These are phyloP conservation scores for Cheilinus undulatus DNA, from an alignment of 2,113 vertebrate genomes.

Conservation along the genomic window DNA sequence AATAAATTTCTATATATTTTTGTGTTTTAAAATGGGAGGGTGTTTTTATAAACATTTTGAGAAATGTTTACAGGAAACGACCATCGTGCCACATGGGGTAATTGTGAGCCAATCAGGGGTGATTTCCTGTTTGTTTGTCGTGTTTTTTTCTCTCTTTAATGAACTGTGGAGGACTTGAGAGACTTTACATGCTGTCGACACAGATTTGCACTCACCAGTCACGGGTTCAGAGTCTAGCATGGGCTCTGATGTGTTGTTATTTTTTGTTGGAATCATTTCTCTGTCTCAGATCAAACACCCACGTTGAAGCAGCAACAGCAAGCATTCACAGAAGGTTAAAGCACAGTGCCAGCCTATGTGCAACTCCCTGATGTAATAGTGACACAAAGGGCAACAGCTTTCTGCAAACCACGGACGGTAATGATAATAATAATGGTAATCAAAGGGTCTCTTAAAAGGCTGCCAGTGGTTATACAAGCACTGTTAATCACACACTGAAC, in stretches of 20 bases:
- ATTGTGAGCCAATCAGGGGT: conserved; percentile 71
- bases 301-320: conserved; percentile 24
- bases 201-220: conserved; percentile 74
- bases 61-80: conserved; percentile 79
- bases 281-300: conserved; percentile 32
- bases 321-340: conserved; percentile 37
- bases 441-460: conserved; percentile 35
- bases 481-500: conserved; percentile 69
- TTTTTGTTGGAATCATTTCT: conserved; percentile 36
- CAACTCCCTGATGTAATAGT: conserved; percentile 49
- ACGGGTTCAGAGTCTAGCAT: conserved; percentile 54
- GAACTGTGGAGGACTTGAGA: conserved; percentile 45
- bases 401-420: conserved; percentile 19
- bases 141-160: conserved; percentile 19
- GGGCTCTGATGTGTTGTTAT: conserved; percentile 7
- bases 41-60: conserved; percentile 74
- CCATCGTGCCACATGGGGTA: conserved; percentile 77
- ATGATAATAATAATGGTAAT: conserved; percentile 24
- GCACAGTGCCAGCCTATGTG: conserved; percentile 45
- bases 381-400: conserved; percentile 29
- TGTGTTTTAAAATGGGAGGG: conserved; percentile 73
- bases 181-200: conserved; percentile 65
- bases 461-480: conserved; percentile 66
- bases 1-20: conserved; percentile 83
- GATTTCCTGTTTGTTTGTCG: conserved; percentile 55